These are phyloP conservation scores for Diorhabda sublineata DNA, from an alignment of 1,140 invertebrate species.

Conservation along the genomic window DNA sequence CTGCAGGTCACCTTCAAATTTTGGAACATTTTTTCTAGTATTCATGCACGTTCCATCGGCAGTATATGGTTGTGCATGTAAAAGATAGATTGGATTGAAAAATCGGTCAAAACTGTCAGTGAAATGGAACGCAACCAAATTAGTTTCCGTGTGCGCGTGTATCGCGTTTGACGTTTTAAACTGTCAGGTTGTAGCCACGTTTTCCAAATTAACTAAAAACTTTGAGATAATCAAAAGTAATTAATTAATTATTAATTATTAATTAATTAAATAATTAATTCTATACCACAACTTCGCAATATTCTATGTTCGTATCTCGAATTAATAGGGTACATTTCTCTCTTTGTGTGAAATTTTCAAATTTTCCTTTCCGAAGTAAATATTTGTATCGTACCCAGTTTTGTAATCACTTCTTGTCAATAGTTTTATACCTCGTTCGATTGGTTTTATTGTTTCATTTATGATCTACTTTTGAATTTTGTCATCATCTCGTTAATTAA, in stretches of 20 bases:
- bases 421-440: constrained; percentile 24
- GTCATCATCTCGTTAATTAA: constrained; percentile 42
- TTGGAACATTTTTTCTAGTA: constrained; percentile 18
- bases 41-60: constrained; percentile 16
- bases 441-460: constrained; percentile 45
- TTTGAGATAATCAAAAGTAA: background rate
- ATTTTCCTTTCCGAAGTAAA: too few species aligned
- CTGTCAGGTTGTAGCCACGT: background rate
- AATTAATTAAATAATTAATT: too few species aligned
- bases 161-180: background rate
- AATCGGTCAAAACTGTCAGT: constrained; percentile 12
- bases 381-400: background rate
- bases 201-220: background rate
- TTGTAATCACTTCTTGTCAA: constrained; percentile 34
- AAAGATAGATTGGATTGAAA: constrained; percentile 9
- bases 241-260: too few species aligned
- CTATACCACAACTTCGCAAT: background rate
- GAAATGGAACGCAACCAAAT: too few species aligned
- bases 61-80: constrained; percentile 6
- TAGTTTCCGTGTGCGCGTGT: background rate
- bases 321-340: too few species aligned
- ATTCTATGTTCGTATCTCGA: too few species aligned
- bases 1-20: constrained; percentile 17
- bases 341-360: too few species aligned
- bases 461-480: constrained; percentile 32